phyloP scores from a whole-genome alignment of 1,140 invertebrate genomes.

The Neelides sp. region DNA sequence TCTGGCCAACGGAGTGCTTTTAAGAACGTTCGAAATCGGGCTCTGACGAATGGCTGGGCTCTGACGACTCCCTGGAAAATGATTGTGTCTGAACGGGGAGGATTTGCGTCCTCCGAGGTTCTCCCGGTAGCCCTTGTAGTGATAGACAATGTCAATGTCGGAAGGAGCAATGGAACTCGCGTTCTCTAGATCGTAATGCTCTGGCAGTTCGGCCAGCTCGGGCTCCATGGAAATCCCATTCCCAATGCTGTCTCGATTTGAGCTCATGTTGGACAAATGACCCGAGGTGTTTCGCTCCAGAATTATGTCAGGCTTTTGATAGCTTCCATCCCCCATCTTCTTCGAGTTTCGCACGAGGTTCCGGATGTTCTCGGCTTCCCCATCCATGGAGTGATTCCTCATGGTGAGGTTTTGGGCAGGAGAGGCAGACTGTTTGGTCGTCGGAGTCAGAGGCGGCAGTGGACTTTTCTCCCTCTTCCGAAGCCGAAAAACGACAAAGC shows the following conservation, averaged over 20 bases:
- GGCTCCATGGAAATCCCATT: constrained; percentile 32
- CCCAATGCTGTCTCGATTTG: background rate
- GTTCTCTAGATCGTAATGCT: constrained; percentile 94
- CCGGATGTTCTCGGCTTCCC: constrained; percentile 23
- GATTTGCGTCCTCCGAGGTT: constrained; percentile 39
- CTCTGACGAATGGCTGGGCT: constrained; percentile 26
- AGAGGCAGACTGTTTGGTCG: constrained; percentile 32
- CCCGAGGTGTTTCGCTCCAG: constrained; percentile 25
- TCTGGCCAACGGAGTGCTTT: constrained; percentile 76
- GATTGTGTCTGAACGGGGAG: constrained; percentile 28
- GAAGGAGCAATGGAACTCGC: constrained; percentile 92
- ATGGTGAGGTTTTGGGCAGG: constrained; percentile 19
- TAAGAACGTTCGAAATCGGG: constrained; percentile 43
- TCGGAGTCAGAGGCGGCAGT: constrained; percentile 44
- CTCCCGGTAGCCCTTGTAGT: constrained; percentile 77
- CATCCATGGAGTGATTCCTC: constrained; percentile 18
- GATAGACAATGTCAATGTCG: constrained; percentile 91
- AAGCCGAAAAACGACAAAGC: constrained; percentile 75
- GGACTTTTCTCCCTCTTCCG: constrained; percentile 66
- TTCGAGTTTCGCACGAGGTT: constrained; percentile 30
- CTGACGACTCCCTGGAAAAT: constrained; percentile 27
- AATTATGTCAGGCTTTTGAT: constrained; percentile 30
- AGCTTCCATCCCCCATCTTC: constrained; percentile 18
- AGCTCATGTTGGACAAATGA: constrained; percentile 11
- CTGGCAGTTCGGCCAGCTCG: constrained; percentile 61